phyloP scores from a whole-genome alignment of 2,113 vertebrate species.

The Girardinichthys multiradiatus region DNA sequence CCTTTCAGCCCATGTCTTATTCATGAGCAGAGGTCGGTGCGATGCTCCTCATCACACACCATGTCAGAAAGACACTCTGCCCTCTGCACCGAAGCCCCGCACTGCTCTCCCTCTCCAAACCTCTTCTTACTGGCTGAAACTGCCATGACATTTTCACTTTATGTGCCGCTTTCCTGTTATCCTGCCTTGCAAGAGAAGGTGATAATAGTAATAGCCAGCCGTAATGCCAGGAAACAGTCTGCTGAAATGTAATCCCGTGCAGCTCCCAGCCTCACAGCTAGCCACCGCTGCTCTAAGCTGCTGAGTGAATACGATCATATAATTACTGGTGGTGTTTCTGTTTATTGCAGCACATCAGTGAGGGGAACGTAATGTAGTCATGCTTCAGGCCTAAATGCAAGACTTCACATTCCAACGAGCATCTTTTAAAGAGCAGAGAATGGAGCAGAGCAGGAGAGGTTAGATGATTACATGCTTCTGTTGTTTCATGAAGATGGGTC shows the following conservation, averaged over 20 bases:
- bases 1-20: constrained; percentile 76
- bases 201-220: constrained; percentile 64
- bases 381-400: constrained; percentile 35
- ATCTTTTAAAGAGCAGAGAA: constrained; percentile 49
- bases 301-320: constrained; percentile 56
- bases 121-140: constrained; percentile 49
- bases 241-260: constrained; percentile 62
- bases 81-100: constrained; percentile 49
- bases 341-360: constrained; percentile 39
- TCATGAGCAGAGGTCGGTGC: constrained; percentile 72
- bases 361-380: constrained; percentile 51
- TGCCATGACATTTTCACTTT: constrained; percentile 73
- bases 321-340: constrained; percentile 56
- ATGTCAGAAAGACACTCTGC: constrained; percentile 67
- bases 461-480: constrained; percentile 61
- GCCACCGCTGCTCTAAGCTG: constrained; percentile 29
- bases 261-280: constrained; percentile 34
- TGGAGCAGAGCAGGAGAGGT: constrained; percentile 36
- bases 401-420: constrained; percentile 33
- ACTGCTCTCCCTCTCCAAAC: constrained; percentile 38
- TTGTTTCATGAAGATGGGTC: constrained; percentile 60
- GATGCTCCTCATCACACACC: constrained; percentile 67
- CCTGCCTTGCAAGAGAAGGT: constrained; percentile 51
- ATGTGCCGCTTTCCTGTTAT: constrained; percentile 44
- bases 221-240: constrained; percentile 48